Evolutionary conservation across 2,888 invertebrate species (phyloP).

Genomic region (Chloroclystis v-ata): DNA sequence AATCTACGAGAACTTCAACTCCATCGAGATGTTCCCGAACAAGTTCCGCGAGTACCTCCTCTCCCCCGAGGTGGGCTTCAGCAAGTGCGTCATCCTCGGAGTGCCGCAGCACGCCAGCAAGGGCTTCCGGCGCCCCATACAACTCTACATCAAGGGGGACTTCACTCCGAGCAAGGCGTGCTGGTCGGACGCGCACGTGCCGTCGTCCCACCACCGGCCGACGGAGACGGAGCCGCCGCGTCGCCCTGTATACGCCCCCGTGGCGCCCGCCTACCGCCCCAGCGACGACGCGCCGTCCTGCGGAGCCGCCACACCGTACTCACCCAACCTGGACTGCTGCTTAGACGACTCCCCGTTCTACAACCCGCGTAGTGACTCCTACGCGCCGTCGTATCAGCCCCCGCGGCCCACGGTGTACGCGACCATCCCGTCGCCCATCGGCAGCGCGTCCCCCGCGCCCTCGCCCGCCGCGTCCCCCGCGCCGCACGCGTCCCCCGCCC

Average conservation of each 20-base stretch:
- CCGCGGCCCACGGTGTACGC: conserved; percentile 73
- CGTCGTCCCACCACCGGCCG: conserved; percentile 79
- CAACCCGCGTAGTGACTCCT: conserved; percentile 73
- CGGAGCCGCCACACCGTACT: conserved; percentile 73
- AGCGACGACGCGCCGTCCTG: conserved; percentile 75
- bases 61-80: conserved; percentile 93
- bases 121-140: conserved; percentile 92
- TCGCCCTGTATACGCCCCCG: conserved; percentile 73
- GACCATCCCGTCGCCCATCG: conserved; percentile 66
- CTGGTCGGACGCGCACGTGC: conserved; percentile 81
- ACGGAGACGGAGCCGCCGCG: conserved; percentile 75
- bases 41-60: conserved; percentile 95
- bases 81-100: conserved; percentile 90
- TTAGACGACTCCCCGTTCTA: conserved; percentile 74
- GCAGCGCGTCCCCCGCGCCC: conserved; percentile 61
- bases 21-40: conserved; percentile 92
- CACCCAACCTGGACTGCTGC: conserved; percentile 66
- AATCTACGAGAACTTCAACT: conserved; percentile 90
- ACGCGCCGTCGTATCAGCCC: conserved; percentile 73
- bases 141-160: conserved; percentile 81
- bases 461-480: conserved; percentile 65
- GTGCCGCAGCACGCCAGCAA: conserved; percentile 89
- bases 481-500: conserved; percentile 47
- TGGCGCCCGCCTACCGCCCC: conserved; percentile 65
- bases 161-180: conserved; percentile 80